Base-by-base conservation (phyloP, 2,888 invertebrate species). In the Erebia palarica region DNA sequence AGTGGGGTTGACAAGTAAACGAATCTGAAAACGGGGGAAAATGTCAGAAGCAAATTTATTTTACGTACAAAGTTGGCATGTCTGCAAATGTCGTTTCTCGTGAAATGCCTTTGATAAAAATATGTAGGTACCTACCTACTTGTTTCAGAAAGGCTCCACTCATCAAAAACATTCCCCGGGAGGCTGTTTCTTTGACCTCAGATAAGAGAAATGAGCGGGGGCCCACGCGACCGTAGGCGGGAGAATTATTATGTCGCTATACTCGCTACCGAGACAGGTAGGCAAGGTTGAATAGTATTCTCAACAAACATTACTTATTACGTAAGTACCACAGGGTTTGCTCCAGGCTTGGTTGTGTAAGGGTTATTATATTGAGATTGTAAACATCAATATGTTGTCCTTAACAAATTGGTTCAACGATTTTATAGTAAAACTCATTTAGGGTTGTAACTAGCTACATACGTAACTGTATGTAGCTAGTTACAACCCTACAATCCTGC, bases 131-230 rank as follows among this genome's bases (percentile, higher is more conserved):
- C 36, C n/a, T n/a, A 53, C 9, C n/a, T 27, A 58, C 66, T 67
- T 69, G 27, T 55, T 36, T 18, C 27, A 59, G 16, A 47, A 65
- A 42, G 63, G 51, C 13, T 55, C 8, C 47, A 64, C 69, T 75
- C 73, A 73, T 78, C 78, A 76, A 77, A 78, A 75, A 75, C 76
- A 78, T 78, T 77, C 78, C 70, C 70, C 27, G 67, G 66, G 57
- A 69, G 73, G 72, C 60, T 72, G 75, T 70, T 73, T 74, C 77
- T 80, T 76, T 77, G 76, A 77, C 75, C 79, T 76, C 69, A 77
- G 71, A 75, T 73, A 68, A 66, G 66, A 51, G 68, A 69, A 75
- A 75, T 72, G 68, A 72, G 70, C 68, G 58, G 69, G 47, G 44
- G 55, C 73, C 73, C 63, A 71, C 73, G 70, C 68, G 16, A 14